Conservation (phyloP, 2,888 invertebrate species). For the Phalera bucephala region DNA sequence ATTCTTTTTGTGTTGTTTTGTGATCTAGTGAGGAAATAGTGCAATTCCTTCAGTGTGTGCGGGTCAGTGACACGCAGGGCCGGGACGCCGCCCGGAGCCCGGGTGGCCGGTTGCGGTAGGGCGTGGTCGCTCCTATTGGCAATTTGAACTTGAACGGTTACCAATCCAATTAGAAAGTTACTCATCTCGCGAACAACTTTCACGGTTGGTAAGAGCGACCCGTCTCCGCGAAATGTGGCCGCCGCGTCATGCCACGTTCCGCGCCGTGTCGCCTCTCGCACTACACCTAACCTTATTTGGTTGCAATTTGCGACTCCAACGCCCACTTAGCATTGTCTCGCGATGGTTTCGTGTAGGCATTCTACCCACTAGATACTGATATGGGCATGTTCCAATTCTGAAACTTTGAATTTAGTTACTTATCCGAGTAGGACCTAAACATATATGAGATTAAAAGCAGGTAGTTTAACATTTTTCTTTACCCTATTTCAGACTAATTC, state of each 20-base stretch:
- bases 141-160: slow-evolving; percentile 27
- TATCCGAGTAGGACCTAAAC: too few relatives aligned
- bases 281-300: slow-evolving; percentile 71
- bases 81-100: slow-evolving; percentile 53
- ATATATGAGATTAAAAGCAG: too few relatives aligned
- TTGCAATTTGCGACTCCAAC: slow-evolving; percentile 55
- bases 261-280: slow-evolving; percentile 39
- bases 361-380: slow-evolving; percentile 52
- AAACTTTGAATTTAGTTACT: slow-evolving; percentile 2
- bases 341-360: slow-evolving; percentile 55
- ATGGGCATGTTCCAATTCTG: slow-evolving; percentile 34
- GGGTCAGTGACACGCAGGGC: slow-evolving; percentile 70
- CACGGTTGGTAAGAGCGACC: slow-evolving; percentile 49
- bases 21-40: slow-evolving; percentile 50
- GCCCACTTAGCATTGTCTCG: slow-evolving; percentile 57
- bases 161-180: slow-evolving; percentile 53
- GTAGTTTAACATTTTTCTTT: slow-evolving; percentile 23
- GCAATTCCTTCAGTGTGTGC: slow-evolving; percentile 61
- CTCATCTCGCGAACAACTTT: slow-evolving; percentile 51
- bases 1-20: slow-evolving; percentile 49
- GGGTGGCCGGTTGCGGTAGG: slow-evolving; percentile 78
- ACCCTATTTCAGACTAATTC: slow-evolving; percentile 66
- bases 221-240: slow-evolving; percentile 45
- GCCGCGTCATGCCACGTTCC: slow-evolving; percentile 66
- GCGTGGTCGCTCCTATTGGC: slow-evolving; percentile 66